Evolutionary conservation across 1,140 invertebrate genomes (phyloP), one percentile per base, ranked within the genome.

Genomic region (Bombus affinis): DNA sequence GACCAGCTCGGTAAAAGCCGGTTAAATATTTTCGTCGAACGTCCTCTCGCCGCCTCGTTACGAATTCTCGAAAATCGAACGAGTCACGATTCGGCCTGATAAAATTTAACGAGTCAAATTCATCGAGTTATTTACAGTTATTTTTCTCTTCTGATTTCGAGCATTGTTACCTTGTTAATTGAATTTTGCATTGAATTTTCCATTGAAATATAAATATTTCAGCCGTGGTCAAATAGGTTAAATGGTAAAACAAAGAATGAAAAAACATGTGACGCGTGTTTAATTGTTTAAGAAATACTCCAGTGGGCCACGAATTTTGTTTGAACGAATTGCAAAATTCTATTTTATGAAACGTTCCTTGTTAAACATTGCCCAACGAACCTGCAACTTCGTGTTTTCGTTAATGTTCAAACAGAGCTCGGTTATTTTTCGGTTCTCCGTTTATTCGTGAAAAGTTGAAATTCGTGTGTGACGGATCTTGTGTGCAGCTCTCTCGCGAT

Each of bases 1-100:
- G 59, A 76, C 37, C 32, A 44, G 15, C 42, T 35, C 25, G 37
- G 57, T 62, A 37, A 82, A 82, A 75, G 53, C 81, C 28, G 81
- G 42, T 53, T 83, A 76, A 76, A 83, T 76, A 47, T 66, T 83
- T 83, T 76, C 32, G 25, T 37, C 42, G 22, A 22, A 18, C 37
- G 8, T 6, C 8, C 66, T 18, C 66, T 22, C 18, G 53, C 12
- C 13, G 39, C 35, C 42, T 68, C 81, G 59, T 53, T n/a, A 35
- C 72, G 42, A 53, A 83, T 76, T 76, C 73, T 25, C 72, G 72
- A 39, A 77, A 76, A 83, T 77, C 35, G 79, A 79, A 79, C 32
- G 66, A 22, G 47, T 9, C 32, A 53, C 47, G 47, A 53, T 53
- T 53, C 47, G 1, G 22, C 6, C 47, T 22, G 47, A 53, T 53